Percentiles rank a stretch among this genome's conserved stretches.
These are phyloP conservation scores for Melanogrammus aeglefinus DNA, from an alignment of 2,797 vertebrate genomes.

Conservation along the genomic window DNA sequence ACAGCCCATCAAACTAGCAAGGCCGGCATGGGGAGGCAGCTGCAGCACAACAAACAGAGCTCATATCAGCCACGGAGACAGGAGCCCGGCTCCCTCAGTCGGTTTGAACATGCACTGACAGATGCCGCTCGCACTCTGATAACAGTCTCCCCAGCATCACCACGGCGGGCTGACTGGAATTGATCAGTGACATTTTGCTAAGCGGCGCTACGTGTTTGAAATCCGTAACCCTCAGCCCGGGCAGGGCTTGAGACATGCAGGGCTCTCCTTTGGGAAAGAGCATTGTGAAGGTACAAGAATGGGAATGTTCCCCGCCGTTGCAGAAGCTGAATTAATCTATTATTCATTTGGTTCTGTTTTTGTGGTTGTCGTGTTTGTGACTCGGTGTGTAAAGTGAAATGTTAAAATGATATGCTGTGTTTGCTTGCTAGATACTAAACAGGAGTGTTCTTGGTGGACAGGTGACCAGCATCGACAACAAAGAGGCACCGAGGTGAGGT, in stretches of 20 bases:
- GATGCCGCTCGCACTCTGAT: slow-evolving; percentile 38
- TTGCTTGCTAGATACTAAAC: too few relatives aligned
- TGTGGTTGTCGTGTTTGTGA: not conserved
- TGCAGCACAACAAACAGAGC: slow-evolving; percentile 15
- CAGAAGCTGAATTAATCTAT: not conserved
- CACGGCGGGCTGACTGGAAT: not conserved
- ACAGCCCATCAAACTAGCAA: slow-evolving; percentile 27
- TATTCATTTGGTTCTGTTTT: not conserved
- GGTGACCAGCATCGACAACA: too few relatives aligned
- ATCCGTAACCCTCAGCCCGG: slow-evolving; percentile 7
- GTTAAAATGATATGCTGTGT: too few relatives aligned
- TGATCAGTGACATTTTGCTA: slow-evolving; percentile 25
- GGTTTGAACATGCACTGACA: slow-evolving; percentile 31
- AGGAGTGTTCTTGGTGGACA: too few relatives aligned
- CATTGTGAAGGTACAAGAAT: slow-evolving; percentile 6
- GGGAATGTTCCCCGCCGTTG: not conserved
- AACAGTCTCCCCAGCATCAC: slow-evolving; percentile 28
- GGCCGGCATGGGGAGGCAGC: slow-evolving; percentile 16
- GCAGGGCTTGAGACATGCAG: slow-evolving; percentile 15
- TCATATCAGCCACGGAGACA: slow-evolving; percentile 22
- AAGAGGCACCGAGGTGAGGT: too few relatives aligned
- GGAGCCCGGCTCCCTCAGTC: slow-evolving; percentile 5
- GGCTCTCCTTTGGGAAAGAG: slow-evolving; percentile 14
- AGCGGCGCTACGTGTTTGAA: slow-evolving; percentile 21
- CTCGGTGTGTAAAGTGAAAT: too few relatives aligned